Conservation (phyloP, 2,888 invertebrate species). For the Spodoptera exigua region DNA sequence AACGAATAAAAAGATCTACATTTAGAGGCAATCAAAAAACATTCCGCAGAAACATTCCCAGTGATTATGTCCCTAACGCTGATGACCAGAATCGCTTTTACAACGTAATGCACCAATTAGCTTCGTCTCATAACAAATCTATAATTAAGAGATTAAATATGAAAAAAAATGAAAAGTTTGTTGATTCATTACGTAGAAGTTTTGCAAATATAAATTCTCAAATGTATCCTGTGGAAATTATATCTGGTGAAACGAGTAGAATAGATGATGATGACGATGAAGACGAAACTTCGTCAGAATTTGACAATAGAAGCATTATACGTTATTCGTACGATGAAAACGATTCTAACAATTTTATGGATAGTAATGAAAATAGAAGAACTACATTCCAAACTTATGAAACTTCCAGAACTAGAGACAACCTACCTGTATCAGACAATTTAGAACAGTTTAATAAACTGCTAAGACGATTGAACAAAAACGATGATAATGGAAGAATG, state of each 20-base stretch:
- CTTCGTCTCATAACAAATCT: too few relatives aligned
- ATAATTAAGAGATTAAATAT: slow-evolving; percentile 13
- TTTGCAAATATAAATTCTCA: slow-evolving; percentile 11
- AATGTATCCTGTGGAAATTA: slow-evolving; percentile 11
- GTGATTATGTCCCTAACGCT: too few relatives aligned
- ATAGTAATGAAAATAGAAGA: too few relatives aligned
- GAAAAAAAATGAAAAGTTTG: background rate
- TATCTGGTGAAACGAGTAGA: background rate
- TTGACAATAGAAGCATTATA: background rate
- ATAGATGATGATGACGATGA: background rate
- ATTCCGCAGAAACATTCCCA: too few relatives aligned
- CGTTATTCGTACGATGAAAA: background rate
- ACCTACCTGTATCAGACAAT: slow-evolving; percentile 2
- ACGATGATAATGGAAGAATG: background rate
- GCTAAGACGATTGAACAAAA: background rate
- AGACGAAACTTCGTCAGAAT: background rate
- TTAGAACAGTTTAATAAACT: background rate
- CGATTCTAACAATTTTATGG: background rate
- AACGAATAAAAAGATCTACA: too few relatives aligned
- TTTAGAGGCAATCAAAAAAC: too few relatives aligned
- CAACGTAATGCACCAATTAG: too few relatives aligned
- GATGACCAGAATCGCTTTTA: too few relatives aligned
- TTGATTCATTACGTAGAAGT: background rate
- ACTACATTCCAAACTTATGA: too few relatives aligned
- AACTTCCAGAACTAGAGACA: too few relatives aligned